Percentiles rank a stretch among this genome's conserved stretches.
These are phyloP conservation scores for Littorina saxatilis DNA, from an alignment of 1,140 invertebrate genomes.

Conservation along the genomic window DNA sequence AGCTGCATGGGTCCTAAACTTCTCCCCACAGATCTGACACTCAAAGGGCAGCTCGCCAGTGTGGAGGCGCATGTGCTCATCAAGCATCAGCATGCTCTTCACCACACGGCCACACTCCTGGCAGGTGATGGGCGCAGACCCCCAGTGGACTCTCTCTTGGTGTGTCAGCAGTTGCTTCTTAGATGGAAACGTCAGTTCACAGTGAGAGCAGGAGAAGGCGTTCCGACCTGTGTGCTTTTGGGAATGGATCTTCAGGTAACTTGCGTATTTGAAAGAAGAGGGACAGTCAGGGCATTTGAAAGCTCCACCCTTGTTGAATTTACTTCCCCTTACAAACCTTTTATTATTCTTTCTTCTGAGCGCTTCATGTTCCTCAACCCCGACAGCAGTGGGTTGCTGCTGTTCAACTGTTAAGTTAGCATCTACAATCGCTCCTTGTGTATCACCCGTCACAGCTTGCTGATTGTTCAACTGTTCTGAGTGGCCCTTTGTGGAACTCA, in stretches of 20 bases:
- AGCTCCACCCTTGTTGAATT: no score
- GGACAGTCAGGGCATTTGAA: background rate
- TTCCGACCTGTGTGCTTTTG: constrained; percentile 11
- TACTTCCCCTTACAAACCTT: no score
- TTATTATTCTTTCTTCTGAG: no score
- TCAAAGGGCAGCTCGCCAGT: background rate
- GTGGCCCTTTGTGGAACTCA: no score
- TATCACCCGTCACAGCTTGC: no score
- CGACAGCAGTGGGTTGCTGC: no score
- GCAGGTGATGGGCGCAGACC: constrained; percentile 9
- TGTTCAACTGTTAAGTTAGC: no score
- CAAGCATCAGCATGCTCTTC: background rate
- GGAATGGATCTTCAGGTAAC: constrained; percentile 4
- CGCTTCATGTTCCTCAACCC: no score
- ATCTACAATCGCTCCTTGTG: no score
- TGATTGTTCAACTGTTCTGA: no score
- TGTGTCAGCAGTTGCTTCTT: background rate
- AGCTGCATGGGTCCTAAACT: background rate
- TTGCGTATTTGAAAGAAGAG: background rate
- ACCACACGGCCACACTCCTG: background rate
- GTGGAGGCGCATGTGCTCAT: background rate
- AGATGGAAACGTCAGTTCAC: constrained; percentile 5
- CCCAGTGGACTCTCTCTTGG: constrained; percentile 16
- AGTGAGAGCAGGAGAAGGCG: constrained; percentile 8
- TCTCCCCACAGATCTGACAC: background rate